Base-by-base conservation (phyloP, 2,888 invertebrate species). In the Clepsis dumicolana region DNA sequence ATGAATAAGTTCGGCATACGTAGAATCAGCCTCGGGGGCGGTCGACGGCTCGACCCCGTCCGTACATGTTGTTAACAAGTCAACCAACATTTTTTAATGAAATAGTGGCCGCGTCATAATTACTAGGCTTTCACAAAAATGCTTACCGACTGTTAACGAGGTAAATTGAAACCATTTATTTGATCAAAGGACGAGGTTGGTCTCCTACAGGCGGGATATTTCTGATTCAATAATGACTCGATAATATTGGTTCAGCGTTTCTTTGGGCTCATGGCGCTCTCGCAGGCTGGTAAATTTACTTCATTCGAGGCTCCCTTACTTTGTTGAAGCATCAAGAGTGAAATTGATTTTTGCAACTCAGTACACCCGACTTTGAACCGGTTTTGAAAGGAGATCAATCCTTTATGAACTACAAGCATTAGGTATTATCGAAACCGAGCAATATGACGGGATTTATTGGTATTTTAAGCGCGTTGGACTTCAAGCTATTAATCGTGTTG, bases 191-290 rank as follows among this genome's bases (percentile, higher is more conserved):
- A 57, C 52, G 65, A 56, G 59, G 24, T 53, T 70, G 21, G 62
- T 66, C 50, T 63, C 41, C 38, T 18, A 25, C 57, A 48, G 35
- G 35, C 70, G 41, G 59, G 60, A 50, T 64, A 63, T 64, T 67
- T 66, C 61, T 53, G 70, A 67, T 70, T 63, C 64, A 62, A 63
- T 70, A 67, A 70, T 67, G 67, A 35, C 60, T 66, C 63, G 35
- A 54, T 63, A 67, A 70, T 70, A 70, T 67, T 66, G 70, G 44
- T 67, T 66, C 64, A 60, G 57, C 67, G 60, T 64, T 53, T 63
- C 59, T 62, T 50, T 48, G 41, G 50, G 41, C 63, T 32, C 56
- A 29, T 41, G 56, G 63, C 48, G 61, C 52, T 44, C 27, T 41
- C 63, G 14, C 63, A n/a, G 56, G 16, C 56, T 63, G 63, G 64